A percentile compares a stretch with the other conserved stretches of the same genome.
Evolutionary conservation across 2,888 invertebrate genomes (phyloP).

Genomic region (Graphium colonna): DNA sequence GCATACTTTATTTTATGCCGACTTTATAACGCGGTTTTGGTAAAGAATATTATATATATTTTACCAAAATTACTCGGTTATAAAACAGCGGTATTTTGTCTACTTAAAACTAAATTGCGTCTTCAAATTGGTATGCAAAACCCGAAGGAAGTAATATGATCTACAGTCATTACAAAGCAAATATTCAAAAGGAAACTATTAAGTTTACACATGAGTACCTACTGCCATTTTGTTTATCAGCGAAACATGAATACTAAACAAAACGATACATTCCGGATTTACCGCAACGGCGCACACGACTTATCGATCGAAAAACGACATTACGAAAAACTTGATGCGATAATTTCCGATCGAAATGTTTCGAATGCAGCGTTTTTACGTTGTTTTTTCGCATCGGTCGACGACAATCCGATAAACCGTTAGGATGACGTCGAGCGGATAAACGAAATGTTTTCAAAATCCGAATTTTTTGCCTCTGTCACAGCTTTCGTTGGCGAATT

Average conservation of each 20-base stretch:
- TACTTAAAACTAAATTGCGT: too few species aligned
- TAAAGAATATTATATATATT: too few species aligned
- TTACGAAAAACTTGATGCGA: conserved; percentile 47
- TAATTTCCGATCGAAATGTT: conserved; percentile 65
- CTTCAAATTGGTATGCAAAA: too few species aligned
- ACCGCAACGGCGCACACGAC: conserved; percentile 42
- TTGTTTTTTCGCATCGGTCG: conserved; percentile 57
- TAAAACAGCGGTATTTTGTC: too few species aligned
- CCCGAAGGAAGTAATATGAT: conserved; percentile 13
- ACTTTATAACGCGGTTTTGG: too few species aligned
- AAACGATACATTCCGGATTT: conserved; percentile 41
- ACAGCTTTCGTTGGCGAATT: too few species aligned
- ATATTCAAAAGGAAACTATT: conserved; percentile 14
- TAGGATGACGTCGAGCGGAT: conserved; percentile 55
- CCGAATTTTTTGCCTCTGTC: too few species aligned
- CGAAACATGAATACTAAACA: conserved; percentile 37
- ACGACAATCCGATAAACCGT: conserved; percentile 66
- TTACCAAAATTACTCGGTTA: too few species aligned
- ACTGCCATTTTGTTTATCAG: conserved; percentile 34
- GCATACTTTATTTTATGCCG: too few species aligned
- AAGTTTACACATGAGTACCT: conserved; percentile 10
- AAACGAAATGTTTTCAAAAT: conserved; percentile 37
- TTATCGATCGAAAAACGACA: conserved; percentile 50
- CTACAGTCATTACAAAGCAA: not conserved
- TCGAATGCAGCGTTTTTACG: conserved; percentile 42